Percentiles rank a stretch among this genome's conserved stretches.
These are phyloP conservation scores for Perdix hodgsoniae DNA, from an alignment of 2,797 vertebrate species.

Conservation along the genomic window DNA sequence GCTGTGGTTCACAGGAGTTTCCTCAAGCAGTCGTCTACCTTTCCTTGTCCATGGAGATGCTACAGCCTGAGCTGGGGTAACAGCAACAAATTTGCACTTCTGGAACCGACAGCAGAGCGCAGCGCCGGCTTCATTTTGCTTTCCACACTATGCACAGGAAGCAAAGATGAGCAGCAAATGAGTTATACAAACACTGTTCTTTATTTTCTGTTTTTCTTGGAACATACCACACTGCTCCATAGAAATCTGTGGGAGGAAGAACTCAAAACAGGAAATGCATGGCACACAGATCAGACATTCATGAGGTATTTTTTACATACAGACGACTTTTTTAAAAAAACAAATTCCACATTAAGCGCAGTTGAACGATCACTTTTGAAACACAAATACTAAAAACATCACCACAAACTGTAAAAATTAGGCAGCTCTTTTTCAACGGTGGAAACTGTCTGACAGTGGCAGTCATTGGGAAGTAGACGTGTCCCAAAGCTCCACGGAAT, in stretches of 20 bases:
- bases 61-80: fast-evolving
- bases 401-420: background rate
- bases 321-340: background rate
- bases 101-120: background rate
- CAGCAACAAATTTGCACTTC: fast-evolving
- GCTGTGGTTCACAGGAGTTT: background rate
- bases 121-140: background rate
- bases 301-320: background rate
- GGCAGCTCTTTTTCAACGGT: background rate
- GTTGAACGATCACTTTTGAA: background rate
- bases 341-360: background rate
- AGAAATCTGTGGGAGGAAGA: background rate
- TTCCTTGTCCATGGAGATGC: fast-evolving
- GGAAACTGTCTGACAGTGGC: background rate
- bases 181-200: slow-evolving; percentile 1
- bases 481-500: background rate
- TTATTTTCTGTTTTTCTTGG: slow-evolving; percentile 50
- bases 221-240: slow-evolving; percentile 7
- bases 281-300: slow-evolving; percentile 3
- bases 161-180: background rate
- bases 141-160: background rate
- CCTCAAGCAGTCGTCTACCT: background rate
- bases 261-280: background rate
- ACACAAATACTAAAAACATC: background rate
- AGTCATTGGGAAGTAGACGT: background rate